Evolutionary conservation across 2,888 invertebrate species (phyloP).

Genomic region (Phorcus lineatus): DNA sequence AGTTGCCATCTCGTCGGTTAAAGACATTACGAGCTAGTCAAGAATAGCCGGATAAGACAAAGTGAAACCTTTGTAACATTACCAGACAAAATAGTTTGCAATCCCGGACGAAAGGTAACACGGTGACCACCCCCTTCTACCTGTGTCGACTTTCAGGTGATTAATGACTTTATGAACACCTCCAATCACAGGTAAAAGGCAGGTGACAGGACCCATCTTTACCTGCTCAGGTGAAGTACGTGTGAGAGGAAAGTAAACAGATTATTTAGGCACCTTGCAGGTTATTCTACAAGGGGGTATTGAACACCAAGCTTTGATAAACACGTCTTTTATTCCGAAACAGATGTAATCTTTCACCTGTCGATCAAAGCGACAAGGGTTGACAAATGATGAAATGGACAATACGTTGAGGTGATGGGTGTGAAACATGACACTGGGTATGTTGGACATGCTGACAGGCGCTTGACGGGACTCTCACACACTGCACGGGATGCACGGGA

Average conservation of each 20-base stretch:
- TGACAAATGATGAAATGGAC: conserved; percentile 1
- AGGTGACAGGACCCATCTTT: conserved; percentile 4
- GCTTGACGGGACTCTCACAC: not conserved
- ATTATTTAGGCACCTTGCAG: not conserved
- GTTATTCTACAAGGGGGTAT: conserved; percentile 2
- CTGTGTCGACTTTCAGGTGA: not conserved
- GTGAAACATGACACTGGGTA: not conserved
- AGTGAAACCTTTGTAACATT: no score
- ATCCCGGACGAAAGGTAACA: no score
- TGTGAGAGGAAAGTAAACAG: not conserved
- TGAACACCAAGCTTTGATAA: not conserved
- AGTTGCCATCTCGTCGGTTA: no score
- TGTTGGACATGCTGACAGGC: not conserved
- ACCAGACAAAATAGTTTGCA: no score
- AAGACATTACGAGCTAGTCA: no score
- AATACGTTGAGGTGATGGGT: not conserved
- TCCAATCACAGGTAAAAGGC: not conserved
- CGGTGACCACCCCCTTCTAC: not conserved
- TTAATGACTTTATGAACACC: conserved; percentile 8
- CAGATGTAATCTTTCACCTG: conserved; percentile 8
- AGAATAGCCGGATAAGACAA: no score
- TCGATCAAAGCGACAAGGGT: not conserved
- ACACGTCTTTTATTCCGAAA: conserved; percentile 1
- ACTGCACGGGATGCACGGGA: no score
- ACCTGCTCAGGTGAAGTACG: not conserved